A percentile compares a stretch with the other conserved stretches of the same genome.
Conservation (phyloP, 2,113 vertebrate species). For the Sprattus sprattus region DNA sequence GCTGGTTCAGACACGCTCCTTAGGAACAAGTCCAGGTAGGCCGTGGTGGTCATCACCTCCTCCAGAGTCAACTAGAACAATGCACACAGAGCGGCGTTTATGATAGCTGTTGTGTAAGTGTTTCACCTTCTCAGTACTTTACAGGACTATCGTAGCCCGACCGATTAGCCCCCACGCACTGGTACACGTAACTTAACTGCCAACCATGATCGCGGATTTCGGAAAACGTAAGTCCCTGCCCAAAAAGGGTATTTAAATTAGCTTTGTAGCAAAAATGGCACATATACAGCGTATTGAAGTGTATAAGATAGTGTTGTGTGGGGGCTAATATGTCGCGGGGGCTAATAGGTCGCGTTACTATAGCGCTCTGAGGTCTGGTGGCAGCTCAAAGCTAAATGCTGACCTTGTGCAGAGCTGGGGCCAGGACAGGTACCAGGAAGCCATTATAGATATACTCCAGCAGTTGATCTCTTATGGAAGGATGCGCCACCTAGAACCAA, state of each 20-base stretch:
- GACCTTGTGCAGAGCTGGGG: slow-evolving; percentile 96
- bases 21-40: slow-evolving; percentile 92
- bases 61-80: slow-evolving; percentile 84
- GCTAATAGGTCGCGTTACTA: too few relatives aligned
- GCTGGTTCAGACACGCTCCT: slow-evolving; percentile 87
- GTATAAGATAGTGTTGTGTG: too few relatives aligned
- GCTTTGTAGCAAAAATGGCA: too few relatives aligned
- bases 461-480: slow-evolving; percentile 88
- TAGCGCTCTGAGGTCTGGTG: too few relatives aligned
- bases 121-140: neutral
- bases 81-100: neutral
- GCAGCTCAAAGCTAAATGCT: slow-evolving; percentile 43
- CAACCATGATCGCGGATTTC: too few relatives aligned
- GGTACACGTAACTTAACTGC: too few relatives aligned
- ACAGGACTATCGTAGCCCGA: too few relatives aligned
- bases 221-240: too few relatives aligned
- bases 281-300: too few relatives aligned
- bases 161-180: too few relatives aligned
- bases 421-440: slow-evolving; percentile 94
- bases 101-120: neutral
- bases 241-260: too few relatives aligned
- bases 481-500: slow-evolving; percentile 82
- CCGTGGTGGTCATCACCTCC: slow-evolving; percentile 96
- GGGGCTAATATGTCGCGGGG: too few relatives aligned
- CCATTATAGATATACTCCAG: slow-evolving; percentile 95